Evolutionary conservation across 1,140 invertebrate genomes (phyloP).

Genomic region (Drosophila murphyi): DNA sequence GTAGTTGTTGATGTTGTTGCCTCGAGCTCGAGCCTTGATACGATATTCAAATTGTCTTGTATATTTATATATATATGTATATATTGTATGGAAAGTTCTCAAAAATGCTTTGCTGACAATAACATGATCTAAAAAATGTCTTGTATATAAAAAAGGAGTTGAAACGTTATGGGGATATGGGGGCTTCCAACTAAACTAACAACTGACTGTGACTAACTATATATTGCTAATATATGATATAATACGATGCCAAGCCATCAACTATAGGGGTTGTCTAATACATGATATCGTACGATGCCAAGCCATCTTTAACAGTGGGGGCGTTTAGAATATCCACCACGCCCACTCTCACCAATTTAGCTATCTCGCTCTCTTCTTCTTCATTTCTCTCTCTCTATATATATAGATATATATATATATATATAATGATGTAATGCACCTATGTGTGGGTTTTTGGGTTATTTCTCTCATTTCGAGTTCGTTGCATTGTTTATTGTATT

Average conservation of each 20-base stretch:
- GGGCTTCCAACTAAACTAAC: conserved; percentile 40
- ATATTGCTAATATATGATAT: neutral
- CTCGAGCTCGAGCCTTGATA: conserved; percentile 28
- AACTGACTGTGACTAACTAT: conserved; percentile 18
- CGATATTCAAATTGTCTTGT: conserved; percentile 16
- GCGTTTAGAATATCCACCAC: conserved; percentile 17
- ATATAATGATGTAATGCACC: conserved; percentile 58
- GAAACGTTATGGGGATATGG: conserved; percentile 27
- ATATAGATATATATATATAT: neutral
- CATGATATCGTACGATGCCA: neutral
- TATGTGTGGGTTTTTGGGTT: conserved; percentile 28
- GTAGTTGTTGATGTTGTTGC: conserved; percentile 35
- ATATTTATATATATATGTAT: conserved; percentile 8
- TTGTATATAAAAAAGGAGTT: conserved; percentile 17
- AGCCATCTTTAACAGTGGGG: neutral
- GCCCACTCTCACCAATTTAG: neutral
- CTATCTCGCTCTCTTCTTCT: too few species aligned
- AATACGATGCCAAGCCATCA: neutral
- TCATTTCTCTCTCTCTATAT: neutral
- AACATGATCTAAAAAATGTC: conserved; percentile 64
- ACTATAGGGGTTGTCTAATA: conserved; percentile 1
- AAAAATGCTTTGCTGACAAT: conserved; percentile 67
- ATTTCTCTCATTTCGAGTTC: conserved; percentile 49
- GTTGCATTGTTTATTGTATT: conserved; percentile 83
- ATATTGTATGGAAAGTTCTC: conserved; percentile 32